These are phyloP conservation scores for Brachyalestes nurse DNA, from an alignment of 2,797 vertebrate genomes.

Conservation along the genomic window DNA sequence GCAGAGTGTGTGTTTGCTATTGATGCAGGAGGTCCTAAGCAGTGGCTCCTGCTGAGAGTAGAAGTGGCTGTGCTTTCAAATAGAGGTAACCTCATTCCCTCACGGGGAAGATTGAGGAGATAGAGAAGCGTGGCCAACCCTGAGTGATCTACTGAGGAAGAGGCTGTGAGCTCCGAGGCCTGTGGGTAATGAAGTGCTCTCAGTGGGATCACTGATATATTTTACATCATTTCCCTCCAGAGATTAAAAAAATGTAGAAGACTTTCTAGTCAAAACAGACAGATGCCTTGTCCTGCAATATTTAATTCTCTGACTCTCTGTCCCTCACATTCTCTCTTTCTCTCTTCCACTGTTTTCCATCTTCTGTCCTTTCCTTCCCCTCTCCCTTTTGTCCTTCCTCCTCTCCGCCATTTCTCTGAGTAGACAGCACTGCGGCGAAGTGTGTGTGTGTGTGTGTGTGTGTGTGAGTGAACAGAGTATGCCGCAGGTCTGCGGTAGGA, in stretches of 20 bases:
- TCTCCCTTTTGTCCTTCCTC: background rate
- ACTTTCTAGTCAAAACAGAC: constrained; percentile 2
- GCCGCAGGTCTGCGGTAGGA: constrained; percentile 55
- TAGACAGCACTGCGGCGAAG: constrained; percentile 38
- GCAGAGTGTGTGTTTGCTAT: constrained; percentile 11
- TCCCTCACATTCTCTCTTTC: background rate
- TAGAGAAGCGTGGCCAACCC: constrained; percentile 1
- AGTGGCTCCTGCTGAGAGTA: constrained; percentile 15
- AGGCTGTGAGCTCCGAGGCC: constrained; percentile 20
- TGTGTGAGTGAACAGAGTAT: constrained; percentile 31
- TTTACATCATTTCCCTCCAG: background rate
- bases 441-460: background rate
- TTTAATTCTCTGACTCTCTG: background rate
- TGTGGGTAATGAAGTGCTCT: constrained; percentile 34
- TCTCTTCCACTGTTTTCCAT: background rate
- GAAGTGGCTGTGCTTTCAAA: constrained; percentile 26
- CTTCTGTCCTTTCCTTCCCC: background rate
- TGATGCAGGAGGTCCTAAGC: constrained; percentile 9
- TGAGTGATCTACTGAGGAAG: background rate
- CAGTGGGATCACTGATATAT: constrained; percentile 31
- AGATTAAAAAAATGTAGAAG: background rate
- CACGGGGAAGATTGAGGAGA: constrained; percentile 3
- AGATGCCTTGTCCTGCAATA: background rate
- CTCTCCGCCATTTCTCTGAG: constrained; percentile 20
- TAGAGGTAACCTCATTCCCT: constrained; percentile 28